Base-by-base conservation (phyloP, 2,113 vertebrate genomes). In the Passer montanus region DNA sequence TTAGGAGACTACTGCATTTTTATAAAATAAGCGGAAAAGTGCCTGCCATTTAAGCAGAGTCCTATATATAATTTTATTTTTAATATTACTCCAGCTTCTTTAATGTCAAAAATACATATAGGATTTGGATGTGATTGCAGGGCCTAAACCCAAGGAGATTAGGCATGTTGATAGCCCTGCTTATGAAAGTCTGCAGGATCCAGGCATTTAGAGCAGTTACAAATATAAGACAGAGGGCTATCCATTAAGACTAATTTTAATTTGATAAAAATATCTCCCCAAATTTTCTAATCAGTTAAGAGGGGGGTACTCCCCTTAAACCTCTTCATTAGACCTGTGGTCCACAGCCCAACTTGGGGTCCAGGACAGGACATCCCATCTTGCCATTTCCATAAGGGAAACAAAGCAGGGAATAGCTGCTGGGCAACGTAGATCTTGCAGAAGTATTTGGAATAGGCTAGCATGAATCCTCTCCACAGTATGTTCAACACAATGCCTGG, bases 21-120 rank as follows among this genome's bases (percentile, higher is more conserved):
- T 76, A 89, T 76, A 76, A 95, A 95, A 76, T 79, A 88, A 93
- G 84, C 62, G 76, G 69, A 56, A 93, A 75, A 91, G 18, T 67
- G 30, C 18, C n/a, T 87, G 41, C 49, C 28, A 2, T 95, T 93
- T 78, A 94, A 87, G 30, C 17, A 79, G 35, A 62, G 46, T 76
- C 47, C 53, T 73, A 33, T 64, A 82, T 82, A 89, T 87, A 52
- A 84, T 94, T 94, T 91, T 84, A 89, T 80, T 95, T 92, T 84
- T 87, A 82, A 33, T 72, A 68, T 67, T 63, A 37, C 75, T 90
- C 49, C 0, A 3, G 44, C 22, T 93, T 56, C 27, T 89, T 91
- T 68, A 72, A 47, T 78, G 94, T 93, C 13, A 30, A 82, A 64
- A 46, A 33, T 64, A 10, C 33, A 2, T 52, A 2, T 22, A 72